Evolutionary conservation across 1,140 invertebrate genomes (phyloP), one percentile per base, ranked within the genome.

Genomic region (Sipha flava): DNA sequence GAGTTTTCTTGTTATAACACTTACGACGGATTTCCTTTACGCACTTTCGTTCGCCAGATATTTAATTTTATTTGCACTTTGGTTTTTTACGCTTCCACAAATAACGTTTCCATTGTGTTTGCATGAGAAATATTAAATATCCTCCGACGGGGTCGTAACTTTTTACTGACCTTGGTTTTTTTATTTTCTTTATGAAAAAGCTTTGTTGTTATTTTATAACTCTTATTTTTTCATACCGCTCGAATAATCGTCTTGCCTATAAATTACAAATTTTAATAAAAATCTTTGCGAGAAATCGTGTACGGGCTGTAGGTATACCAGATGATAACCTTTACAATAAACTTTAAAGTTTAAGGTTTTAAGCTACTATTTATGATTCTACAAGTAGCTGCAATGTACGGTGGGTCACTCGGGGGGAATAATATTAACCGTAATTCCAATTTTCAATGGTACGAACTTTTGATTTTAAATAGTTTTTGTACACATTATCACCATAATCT

Each of bases 121-220:
- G 31, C 23, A 0, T 23, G 21, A 16, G 37, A 66, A 43, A 66
- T 43, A 66, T 66, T 12, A 43, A 43, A 43, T 14, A 23, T 66
- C 64, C 34, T 62, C 31, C 18, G 54, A n/a, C 9, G 26, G 29
- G 14, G 18, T 70, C 66, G 43, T 70, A 70, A 70, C 40, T 45
- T 70, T 70, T 70, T 70, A 70, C 47, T 70, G 43, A 70, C 23
- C 66, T 10, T 16, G 23, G n/a, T n/a, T 68, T 43, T 68, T 43
- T 64, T 40, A 16, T 70, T 31, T 29, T 2, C 14, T 47, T 47
- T 66, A 66, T 14, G 21, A 70, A 70, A 70, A 47, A 70, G 23
- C 66, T 45, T 47, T 70, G 66, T 70, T 47, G 66, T 47, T n/a
- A 70, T 47, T 70, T 70, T 70, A 70, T 70, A 45, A 68, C 66